Evolutionary conservation across 2,797 vertebrate genomes (phyloP).

Genomic region (Mastacembelus armatus): DNA sequence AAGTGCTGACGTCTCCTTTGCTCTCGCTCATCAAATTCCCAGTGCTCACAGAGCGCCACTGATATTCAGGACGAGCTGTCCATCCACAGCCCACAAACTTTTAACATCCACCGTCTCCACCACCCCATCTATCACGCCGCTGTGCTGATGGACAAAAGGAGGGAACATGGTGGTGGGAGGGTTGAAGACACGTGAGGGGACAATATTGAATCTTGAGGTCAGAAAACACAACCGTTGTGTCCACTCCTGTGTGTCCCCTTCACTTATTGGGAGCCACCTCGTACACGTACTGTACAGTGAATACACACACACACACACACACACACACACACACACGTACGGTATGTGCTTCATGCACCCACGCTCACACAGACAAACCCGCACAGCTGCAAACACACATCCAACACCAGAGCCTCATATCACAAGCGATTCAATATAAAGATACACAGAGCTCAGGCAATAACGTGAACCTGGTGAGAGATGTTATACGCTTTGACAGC

Average conservation of each 20-base stretch:
- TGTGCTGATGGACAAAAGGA: slow-evolving; percentile 63
- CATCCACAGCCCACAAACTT: slow-evolving; percentile 84
- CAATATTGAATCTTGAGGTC: slow-evolving; percentile 79
- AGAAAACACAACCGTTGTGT: slow-evolving; percentile 76
- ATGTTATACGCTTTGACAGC: slow-evolving; percentile 78
- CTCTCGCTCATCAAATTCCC: slow-evolving; percentile 75
- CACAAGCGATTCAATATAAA: slow-evolving; percentile 76
- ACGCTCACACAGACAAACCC: slow-evolving; percentile 14
- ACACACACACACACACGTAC: slow-evolving; percentile 1
- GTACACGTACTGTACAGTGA: slow-evolving; percentile 46
- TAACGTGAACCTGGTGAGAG: slow-evolving; percentile 76
- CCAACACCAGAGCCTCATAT: slow-evolving; percentile 43
- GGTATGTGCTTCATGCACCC: slow-evolving; percentile 37
- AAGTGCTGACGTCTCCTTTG: slow-evolving; percentile 83
- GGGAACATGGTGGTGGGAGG: slow-evolving; percentile 9
- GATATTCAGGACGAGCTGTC: slow-evolving; percentile 79
- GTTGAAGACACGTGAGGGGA: slow-evolving; percentile 33
- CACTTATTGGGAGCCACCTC: slow-evolving; percentile 64
- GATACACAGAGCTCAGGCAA: slow-evolving; percentile 71
- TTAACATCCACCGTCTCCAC: slow-evolving; percentile 71
- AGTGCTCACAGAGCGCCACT: slow-evolving; percentile 57
- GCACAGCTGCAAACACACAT: slow-evolving; percentile 34
- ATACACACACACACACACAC: slow-evolving; percentile 44
- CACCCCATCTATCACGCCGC: slow-evolving; percentile 75
- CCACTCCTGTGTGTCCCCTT: slow-evolving; percentile 70